phyloP scores from a whole-genome alignment of 2,797 vertebrate genomes.

The Dryobates pubescens region DNA sequence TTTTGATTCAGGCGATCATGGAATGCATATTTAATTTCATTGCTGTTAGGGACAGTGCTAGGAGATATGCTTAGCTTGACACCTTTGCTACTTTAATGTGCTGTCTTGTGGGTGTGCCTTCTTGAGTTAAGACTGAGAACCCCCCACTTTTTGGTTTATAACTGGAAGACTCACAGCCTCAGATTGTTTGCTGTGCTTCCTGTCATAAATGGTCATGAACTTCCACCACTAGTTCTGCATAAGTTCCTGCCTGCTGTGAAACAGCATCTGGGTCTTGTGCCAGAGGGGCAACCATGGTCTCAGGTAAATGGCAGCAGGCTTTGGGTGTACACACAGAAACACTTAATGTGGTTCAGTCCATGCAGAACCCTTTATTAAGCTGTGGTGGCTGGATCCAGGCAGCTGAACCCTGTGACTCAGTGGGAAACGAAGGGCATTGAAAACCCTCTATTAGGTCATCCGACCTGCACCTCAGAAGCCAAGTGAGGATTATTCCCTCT shows the following conservation, averaged over 20 bases:
- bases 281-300: background rate
- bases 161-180: background rate
- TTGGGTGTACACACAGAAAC: background rate
- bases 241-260: constrained; percentile 20
- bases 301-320: background rate
- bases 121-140: background rate
- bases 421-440: constrained; percentile 3
- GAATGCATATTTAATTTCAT: background rate
- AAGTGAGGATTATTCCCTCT: constrained; percentile 37
- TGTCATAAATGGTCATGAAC: background rate
- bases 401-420: background rate
- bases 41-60: background rate
- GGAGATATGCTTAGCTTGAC: background rate
- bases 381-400: background rate
- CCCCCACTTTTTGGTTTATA: background rate
- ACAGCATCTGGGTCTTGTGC: background rate
- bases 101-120: background rate
- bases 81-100: background rate
- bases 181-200: background rate
- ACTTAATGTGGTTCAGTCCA: background rate
- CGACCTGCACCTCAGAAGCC: constrained; percentile 13
- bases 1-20: background rate
- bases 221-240: background rate
- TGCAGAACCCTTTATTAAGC: constrained; percentile 21
- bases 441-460: constrained; percentile 41